phyloP scores from a whole-genome alignment of 2,888 invertebrate genomes.

The Thecocarcelia acutangulata region DNA sequence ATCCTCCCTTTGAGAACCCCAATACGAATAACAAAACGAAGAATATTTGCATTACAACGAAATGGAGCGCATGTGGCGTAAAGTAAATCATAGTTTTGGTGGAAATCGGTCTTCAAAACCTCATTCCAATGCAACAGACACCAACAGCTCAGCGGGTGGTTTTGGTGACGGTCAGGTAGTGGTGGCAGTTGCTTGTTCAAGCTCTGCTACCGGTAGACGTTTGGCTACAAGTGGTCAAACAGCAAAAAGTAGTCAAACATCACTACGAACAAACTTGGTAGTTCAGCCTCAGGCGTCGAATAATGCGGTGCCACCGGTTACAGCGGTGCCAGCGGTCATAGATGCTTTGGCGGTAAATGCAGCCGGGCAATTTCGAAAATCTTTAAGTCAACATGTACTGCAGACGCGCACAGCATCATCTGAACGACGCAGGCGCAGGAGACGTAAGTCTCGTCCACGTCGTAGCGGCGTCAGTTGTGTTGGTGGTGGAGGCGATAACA shows the following conservation, averaged over 20 bases:
- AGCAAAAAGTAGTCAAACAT: constrained; percentile 75
- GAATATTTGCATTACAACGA: constrained; percentile 14
- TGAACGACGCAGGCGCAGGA: constrained; percentile 78
- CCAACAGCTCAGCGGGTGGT: constrained; percentile 79
- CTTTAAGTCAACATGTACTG: constrained; percentile 80
- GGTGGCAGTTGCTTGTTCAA: constrained; percentile 78
- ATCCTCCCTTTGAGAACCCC: constrained; percentile 22
- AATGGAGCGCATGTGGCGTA: constrained; percentile 82
- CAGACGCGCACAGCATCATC: constrained; percentile 80
- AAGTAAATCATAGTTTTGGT: constrained; percentile 81
- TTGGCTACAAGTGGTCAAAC: constrained; percentile 78
- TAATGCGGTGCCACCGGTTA: too few species aligned
- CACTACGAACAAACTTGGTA: constrained; percentile 5
- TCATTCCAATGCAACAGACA: constrained; percentile 77
- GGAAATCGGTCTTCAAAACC: constrained; percentile 74
- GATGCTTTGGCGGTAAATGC: constrained; percentile 52
- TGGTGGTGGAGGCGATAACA: constrained; percentile 76
- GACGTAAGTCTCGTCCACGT: constrained; percentile 80
- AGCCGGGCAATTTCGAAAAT: constrained; percentile 75
- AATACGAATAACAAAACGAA: not conserved
- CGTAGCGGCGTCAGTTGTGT: constrained; percentile 79
- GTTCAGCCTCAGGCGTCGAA: constrained; percentile 4
- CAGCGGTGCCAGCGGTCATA: constrained; percentile 22
- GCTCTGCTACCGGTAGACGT: constrained; percentile 80
- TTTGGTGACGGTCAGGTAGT: constrained; percentile 80